Evolutionary conservation across 2,797 vertebrate genomes (phyloP), one percentile per base, ranked within the genome.

Genomic region (Pelodytes ibericus): DNA sequence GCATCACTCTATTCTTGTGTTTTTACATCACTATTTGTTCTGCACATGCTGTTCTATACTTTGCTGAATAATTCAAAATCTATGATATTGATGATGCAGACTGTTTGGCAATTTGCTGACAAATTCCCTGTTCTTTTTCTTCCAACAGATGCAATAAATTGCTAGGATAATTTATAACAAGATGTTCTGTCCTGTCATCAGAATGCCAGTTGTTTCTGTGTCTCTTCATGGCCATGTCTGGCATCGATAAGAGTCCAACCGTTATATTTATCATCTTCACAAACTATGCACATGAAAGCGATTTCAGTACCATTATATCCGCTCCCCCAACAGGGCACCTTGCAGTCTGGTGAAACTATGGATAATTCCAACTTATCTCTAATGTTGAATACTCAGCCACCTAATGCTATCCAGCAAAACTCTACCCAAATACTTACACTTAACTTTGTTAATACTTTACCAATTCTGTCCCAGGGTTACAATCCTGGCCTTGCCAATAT

Each of bases 241-340:
- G 29, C 3, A 18, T 24, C 10, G 10, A 61, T 36, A 22, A 29
- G 4, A 24, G 8, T 3, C 57, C 44, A 51, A 16, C 36, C 5
- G 72, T 83, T 4, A 0, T 72, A 72, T 16, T 84, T 81, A 71
- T 60, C 71, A 8, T 75, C 84, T 0, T 44, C 87, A 6, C 63
- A 69, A 39, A 57, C 95, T 0, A 80, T 97, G 84, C 95, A 95
- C 82, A 84, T 98, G 64, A 96, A 95, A 81, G 83, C 94, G 0
- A 83, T 95, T 59, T 91, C 94, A 27, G 71, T 94, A 22, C 90
- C 93, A 0, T 82, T 92, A 1, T 86, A 90, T 31, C 91, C 89
- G 61, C 88, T 91, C 0, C 6, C 85, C 2, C 91, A 87, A 79
- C 81, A 91, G 0, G 84, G 88, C 2, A 82, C 84, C 18, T 78